Evolutionary conservation across 2,888 invertebrate genomes (phyloP).

Genomic region (Eupithecia dodoneata): DNA sequence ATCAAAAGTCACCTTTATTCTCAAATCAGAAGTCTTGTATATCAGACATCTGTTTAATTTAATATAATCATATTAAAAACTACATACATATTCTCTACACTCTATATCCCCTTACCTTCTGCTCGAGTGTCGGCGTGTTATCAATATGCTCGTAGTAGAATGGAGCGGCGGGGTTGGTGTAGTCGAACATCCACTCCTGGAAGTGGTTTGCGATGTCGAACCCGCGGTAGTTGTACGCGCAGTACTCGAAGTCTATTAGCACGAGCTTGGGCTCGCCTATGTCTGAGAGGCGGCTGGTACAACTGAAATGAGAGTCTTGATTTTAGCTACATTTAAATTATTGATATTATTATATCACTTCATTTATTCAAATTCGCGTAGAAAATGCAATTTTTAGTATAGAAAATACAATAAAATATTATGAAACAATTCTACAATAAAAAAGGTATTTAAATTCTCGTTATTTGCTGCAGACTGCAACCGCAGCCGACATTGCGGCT

Average conservation of each 20-base stretch:
- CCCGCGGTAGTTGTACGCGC: slow-evolving; percentile 94
- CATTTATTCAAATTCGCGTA: no score
- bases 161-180: slow-evolving; percentile 90
- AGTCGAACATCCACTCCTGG: slow-evolving; percentile 96
- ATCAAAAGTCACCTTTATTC: neutral
- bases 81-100: neutral
- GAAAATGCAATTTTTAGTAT: no score
- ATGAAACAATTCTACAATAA: no score
- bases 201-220: slow-evolving; percentile 98
- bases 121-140: slow-evolving; percentile 90
- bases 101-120: slow-evolving; percentile 86
- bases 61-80: neutral
- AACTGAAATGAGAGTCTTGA: slow-evolving; percentile 16
- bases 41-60: neutral
- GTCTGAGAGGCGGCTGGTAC: slow-evolving; percentile 66
- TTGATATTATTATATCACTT: no score
- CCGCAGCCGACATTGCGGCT: no score
- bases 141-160: slow-evolving; percentile 88
- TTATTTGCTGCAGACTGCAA: no score
- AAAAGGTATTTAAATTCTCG: no score
- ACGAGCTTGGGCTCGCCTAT: slow-evolving; percentile 86
- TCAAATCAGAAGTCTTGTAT: no score
- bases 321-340: no score
- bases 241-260: slow-evolving; percentile 97
- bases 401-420: no score